A percentile compares a stretch with the other conserved stretches of the same genome.
Evolutionary conservation across 2,113 vertebrate genomes (phyloP).

Genomic region (Nerophis lumbriciformis): DNA sequence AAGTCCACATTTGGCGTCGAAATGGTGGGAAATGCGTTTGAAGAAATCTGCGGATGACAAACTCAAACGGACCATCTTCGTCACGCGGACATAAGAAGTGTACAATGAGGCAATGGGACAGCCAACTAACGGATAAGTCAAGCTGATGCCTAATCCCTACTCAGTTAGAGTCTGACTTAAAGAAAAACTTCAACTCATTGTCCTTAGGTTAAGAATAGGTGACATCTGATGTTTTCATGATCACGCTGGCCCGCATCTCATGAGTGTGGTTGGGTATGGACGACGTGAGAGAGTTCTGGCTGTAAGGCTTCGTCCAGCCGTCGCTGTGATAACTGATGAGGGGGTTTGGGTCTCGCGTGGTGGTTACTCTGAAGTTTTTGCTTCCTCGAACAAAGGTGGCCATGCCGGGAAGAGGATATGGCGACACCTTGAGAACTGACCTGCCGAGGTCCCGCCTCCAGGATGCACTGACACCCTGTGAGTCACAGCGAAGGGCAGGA

Average conservation of each 20-base stretch:
- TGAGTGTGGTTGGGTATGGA: slow-evolving; percentile 59
- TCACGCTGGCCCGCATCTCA: slow-evolving; percentile 90
- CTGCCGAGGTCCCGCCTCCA: slow-evolving; percentile 76
- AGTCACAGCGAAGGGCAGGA: slow-evolving; percentile 8
- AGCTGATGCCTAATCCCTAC: not conserved
- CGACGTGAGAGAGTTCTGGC: slow-evolving; percentile 58
- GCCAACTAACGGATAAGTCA: not conserved
- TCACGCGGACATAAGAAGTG: not conserved
- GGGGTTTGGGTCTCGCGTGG: slow-evolving; percentile 78
- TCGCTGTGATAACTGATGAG: slow-evolving; percentile 74
- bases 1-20: too few relatives aligned
- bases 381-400: slow-evolving; percentile 82
- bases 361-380: slow-evolving; percentile 86
- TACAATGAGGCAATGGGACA: not conserved
- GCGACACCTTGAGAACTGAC: slow-evolving; percentile 70
- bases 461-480: slow-evolving; percentile 67
- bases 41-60: not conserved
- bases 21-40: not conserved
- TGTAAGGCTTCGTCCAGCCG: slow-evolving; percentile 71
- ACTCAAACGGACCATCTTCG: not conserved
- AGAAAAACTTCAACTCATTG: not conserved
- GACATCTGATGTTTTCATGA: slow-evolving; percentile 95
- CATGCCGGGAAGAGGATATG: slow-evolving; percentile 84
- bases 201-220: slow-evolving; percentile 59
- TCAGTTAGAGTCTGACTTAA: slow-evolving; percentile 11